Base-by-base conservation (phyloP, 2,113 vertebrate genomes). In the Istiophorus platypterus region DNA sequence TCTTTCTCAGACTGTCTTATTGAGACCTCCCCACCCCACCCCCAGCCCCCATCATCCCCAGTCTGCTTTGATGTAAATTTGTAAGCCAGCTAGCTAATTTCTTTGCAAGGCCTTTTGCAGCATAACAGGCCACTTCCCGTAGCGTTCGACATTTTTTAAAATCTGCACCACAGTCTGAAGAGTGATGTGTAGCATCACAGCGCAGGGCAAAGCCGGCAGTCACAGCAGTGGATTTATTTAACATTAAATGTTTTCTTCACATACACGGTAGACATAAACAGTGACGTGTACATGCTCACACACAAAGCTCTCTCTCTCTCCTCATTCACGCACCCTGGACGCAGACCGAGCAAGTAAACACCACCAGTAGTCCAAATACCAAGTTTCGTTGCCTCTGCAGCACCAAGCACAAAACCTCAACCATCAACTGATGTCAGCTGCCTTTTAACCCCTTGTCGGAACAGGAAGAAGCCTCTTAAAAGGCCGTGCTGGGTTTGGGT, bases 191-290 rank as follows among this genome's bases (percentile, higher is more conserved):
- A 41, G 24, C 39, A 58, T 13, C 26, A 51, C 72, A 37, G 47
- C 64, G 41, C 39, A 47, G 41, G 2, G 77, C 69, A 76, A 66
- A 84, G 57, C 41, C 64, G 63, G 62, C 13, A 42, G n/a, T 68
- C 29, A 41, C 31, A 59, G 42, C 62, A 79, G 61, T 58, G 14
- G 42, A 15, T 34, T 61, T 27, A 52, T 51, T 26, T 69, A 57
- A 41, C 34, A 66, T 1, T 72, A 5, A 54, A 18, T 81, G 37
- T 4, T 78, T 45, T 71, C 45, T 24, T 4, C 54, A 20, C 57
- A 42, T n/a, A 45, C 4, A 37, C 34, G 14, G 52, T 0, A 4
- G 41, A 61, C 14, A 39, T 11, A 4, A 27, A 0, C 45, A 26
- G 29, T 29, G 42, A 59, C 12, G 24, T 74, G 42, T 18, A 8